Conservation (phyloP, 2,797 vertebrate species). For the Hypotaenidia philippensis region DNA sequence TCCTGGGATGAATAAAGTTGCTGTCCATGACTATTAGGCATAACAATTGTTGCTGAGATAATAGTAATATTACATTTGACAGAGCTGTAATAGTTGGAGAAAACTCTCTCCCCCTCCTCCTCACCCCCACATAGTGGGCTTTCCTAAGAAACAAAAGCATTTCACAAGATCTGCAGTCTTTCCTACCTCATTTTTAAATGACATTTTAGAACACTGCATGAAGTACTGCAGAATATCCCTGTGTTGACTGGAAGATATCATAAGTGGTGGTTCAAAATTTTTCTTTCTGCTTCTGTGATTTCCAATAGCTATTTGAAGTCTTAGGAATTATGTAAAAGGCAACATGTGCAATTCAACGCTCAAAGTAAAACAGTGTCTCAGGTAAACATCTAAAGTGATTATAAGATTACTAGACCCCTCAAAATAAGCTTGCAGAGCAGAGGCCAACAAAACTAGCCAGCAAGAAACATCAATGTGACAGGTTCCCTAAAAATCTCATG, state of each 20-base stretch:
- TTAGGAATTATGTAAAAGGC: neutral
- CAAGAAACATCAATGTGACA: neutral
- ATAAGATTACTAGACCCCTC: neutral
- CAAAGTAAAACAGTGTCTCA: neutral
- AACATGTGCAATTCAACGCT: neutral
- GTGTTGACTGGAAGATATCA: accelerated
- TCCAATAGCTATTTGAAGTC: neutral
- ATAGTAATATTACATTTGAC: constrained; percentile 24
- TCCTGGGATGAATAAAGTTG: constrained; percentile 14
- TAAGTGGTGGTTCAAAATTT: neutral
- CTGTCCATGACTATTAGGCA: constrained; percentile 25
- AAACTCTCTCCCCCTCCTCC: neutral
- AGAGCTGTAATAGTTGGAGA: neutral
- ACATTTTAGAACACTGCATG: neutral
- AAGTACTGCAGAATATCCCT: neutral
- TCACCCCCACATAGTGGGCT: neutral
- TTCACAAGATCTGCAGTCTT: neutral
- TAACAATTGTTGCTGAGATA: constrained; percentile 7
- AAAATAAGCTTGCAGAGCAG: neutral
- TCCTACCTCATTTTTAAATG: neutral
- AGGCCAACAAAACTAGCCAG: neutral
- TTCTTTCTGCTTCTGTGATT: neutral
- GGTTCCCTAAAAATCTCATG: neutral
- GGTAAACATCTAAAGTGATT: neutral
- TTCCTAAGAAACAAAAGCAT: neutral